phyloP scores from a whole-genome alignment of 2,888 invertebrate species.

The Amphiduros pacificus region DNA sequence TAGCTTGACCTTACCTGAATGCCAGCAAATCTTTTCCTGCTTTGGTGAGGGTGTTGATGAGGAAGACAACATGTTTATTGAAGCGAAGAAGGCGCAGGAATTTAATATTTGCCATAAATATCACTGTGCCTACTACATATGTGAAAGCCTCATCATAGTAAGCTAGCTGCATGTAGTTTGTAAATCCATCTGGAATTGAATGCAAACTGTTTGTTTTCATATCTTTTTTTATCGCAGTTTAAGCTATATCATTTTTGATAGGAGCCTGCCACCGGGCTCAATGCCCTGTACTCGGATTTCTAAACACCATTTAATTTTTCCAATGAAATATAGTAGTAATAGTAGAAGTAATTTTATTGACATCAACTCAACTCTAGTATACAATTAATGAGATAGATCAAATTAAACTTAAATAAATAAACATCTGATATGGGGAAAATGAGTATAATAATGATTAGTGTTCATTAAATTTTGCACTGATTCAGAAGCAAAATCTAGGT shows the following conservation, averaged over 20 bases:
- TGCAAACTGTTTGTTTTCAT: neutral
- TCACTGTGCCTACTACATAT: conserved; percentile 24
- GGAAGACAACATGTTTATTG: conserved; percentile 26
- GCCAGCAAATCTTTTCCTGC: conserved; percentile 53
- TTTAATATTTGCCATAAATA: conserved; percentile 31
- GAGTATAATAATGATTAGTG: no score
- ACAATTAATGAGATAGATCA: no score
- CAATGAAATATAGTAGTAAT: no score
- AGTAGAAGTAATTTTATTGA: no score
- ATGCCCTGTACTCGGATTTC: neutral
- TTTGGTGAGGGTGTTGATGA: conserved; percentile 45
- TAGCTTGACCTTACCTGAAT: no score
- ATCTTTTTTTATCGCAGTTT: neutral
- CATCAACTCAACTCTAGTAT: no score
- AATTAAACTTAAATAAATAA: no score
- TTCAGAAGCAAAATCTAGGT: no score
- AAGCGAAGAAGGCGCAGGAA: conserved; percentile 32
- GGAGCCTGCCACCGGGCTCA: neutral
- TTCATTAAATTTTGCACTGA: no score
- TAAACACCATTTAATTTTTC: neutral
- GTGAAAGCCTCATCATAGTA: conserved; percentile 22
- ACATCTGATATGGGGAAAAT: no score
- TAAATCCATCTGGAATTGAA: conserved; percentile 26
- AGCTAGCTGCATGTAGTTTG: conserved; percentile 27
- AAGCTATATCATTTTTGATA: neutral